Evolutionary conservation across 1,140 invertebrate species (phyloP), one percentile per base, ranked within the genome.

Genomic region (Drosophila tristis): DNA sequence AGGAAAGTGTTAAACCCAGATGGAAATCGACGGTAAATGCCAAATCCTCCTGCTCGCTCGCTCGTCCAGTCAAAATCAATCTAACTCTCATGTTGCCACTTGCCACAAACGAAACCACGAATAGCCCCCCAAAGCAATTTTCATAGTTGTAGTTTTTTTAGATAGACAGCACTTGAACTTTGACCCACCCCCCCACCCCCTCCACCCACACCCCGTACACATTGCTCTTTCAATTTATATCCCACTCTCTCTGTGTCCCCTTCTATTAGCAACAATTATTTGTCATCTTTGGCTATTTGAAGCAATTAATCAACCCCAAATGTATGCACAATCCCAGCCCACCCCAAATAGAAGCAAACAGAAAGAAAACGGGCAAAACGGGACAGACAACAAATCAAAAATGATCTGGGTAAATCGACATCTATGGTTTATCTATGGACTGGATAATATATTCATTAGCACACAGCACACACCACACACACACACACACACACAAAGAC

Each of bases 1-100:
- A 91, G 90, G 90, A 91, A 78, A 91, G 68, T 80, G 77, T 84
- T 64, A 91, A 92, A 43, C 67, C 91, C 70, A 91, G 89, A 85
- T 92, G 91, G 91, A 91, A 91, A 80, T 86, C 91, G 70, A 91
- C 91, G 91, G 91, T 91, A 91, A 39, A 91, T 75, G 25, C 47
- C 39, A 60, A 67, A 31, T 39, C 7, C 11, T 9, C 23, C 58
- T 55, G 57, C 45, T 74, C 60, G 58, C 49, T 25, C 23, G 23
- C 23, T 4, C 23, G 23, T 25, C 64, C 39, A 43, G 56, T 63
- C 72, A 74, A 65, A 68, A 31, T 68, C 67, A 70, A 70, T 56
- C 66, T 51, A 55, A 44, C 65, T 43, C 55, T 63, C 71, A 74
- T 73, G 55, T 55, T 57, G 61, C 55, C 63, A 66, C 74, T 55